phyloP scores from a whole-genome alignment of 1,140 invertebrate genomes.

The Lepidurus couesii region DNA sequence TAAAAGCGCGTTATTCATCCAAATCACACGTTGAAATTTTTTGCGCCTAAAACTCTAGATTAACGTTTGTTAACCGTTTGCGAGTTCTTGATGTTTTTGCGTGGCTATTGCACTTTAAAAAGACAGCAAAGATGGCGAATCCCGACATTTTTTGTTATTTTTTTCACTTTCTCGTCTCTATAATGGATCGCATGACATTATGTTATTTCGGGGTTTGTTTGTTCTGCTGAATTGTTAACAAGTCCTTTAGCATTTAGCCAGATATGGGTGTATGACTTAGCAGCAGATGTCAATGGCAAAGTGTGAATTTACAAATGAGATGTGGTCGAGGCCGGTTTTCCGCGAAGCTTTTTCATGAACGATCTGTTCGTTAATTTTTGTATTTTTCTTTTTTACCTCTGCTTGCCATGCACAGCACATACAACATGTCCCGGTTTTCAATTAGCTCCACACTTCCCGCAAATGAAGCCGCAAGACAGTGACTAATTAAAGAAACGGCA shows the following conservation, averaged over 20 bases:
- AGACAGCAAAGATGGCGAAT: no score
- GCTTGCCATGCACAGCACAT: constrained; percentile 14
- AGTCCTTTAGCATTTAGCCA: neutral
- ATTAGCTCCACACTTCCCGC: constrained; percentile 16
- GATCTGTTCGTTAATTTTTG: neutral
- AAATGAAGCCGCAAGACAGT: constrained; percentile 14
- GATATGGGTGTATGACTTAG: neutral
- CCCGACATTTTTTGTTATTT: no score
- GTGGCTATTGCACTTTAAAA: no score
- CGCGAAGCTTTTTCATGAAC: neutral
- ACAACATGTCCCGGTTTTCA: neutral
- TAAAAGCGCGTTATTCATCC: no score
- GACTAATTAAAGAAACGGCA: constrained; percentile 13
- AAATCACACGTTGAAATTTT: no score
- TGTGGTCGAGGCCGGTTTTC: neutral
- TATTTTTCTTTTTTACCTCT: neutral
- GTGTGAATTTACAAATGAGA: constrained; percentile 19
- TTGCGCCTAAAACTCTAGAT: no score
- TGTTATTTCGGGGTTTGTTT: no score
- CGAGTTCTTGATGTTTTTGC: no score
- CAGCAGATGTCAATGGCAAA: neutral
- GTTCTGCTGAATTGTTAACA: neutral
- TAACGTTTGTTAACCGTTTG: no score
- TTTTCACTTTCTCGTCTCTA: no score
- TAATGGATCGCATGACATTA: no score